A percentile compares a stretch with the other conserved stretches of the same genome.
These are phyloP conservation scores for Mus minutoides DNA, from an alignment of 2,797 vertebrate species.

Conservation along the genomic window DNA sequence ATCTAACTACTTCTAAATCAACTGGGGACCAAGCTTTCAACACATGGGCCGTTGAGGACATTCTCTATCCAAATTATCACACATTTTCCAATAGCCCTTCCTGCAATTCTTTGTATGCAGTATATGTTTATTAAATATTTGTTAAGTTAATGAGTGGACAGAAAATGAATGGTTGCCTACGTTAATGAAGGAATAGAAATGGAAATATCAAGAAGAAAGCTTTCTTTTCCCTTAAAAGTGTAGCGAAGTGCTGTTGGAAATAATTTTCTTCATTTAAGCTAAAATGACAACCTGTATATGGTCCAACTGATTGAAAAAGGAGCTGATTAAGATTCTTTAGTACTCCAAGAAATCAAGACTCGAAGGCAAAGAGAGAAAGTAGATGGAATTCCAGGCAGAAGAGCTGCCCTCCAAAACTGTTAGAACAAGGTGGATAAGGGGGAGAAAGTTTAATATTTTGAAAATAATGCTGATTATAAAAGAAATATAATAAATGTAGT, in stretches of 20 bases:
- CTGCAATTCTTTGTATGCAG: not conserved
- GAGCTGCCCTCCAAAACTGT: not conserved
- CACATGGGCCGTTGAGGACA: not conserved
- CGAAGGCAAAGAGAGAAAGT: not conserved
- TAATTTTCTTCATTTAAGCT: conserved; percentile 28
- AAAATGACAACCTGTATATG: not conserved
- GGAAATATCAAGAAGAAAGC: not conserved
- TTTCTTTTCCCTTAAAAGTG: conserved; percentile 24
- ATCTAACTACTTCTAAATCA: not conserved
- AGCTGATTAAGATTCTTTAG: not conserved
- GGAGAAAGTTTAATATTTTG: not conserved
- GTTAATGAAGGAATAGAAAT: conserved; percentile 2
- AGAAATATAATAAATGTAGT: not conserved
- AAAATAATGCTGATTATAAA: conserved; percentile 39
- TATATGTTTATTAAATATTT: conserved; percentile 23
- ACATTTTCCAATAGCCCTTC: not conserved
- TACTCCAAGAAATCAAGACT: not conserved
- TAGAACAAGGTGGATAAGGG: conserved; percentile 19
- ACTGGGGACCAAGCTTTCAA: not conserved
- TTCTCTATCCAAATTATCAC: not conserved
- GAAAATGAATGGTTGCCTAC: not conserved
- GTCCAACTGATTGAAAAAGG: conserved; percentile 1
- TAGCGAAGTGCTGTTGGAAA: not conserved
- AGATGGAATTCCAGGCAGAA: not conserved
- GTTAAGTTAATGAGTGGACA: not conserved